A percentile compares a stretch with the other conserved stretches of the same genome.
phyloP scores from a whole-genome alignment of 2,797 vertebrate species.

The Galagoides demidoff region DNA sequence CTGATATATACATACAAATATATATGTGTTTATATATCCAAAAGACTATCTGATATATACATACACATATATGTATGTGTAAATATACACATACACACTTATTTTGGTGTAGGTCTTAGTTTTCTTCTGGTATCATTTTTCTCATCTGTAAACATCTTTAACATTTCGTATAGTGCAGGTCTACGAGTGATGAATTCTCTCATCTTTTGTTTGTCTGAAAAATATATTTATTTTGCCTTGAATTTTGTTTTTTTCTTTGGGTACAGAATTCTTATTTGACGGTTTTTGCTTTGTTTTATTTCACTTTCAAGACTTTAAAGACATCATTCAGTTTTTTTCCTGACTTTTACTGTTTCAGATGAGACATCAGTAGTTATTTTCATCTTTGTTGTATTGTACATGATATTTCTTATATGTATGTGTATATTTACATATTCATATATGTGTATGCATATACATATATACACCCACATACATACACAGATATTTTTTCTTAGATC shows the following conservation, averaged over 20 bases:
- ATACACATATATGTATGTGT: no score
- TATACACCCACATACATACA: background rate
- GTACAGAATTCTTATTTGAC: background rate
- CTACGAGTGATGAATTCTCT: background rate
- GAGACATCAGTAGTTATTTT: background rate
- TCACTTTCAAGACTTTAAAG: background rate
- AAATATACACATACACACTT: no score
- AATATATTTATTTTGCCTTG: slow-evolving; percentile 14
- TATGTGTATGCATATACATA: background rate
- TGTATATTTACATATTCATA: no score
- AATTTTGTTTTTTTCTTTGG: background rate
- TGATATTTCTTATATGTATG: background rate
- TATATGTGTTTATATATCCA: background rate
- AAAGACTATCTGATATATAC: no score
- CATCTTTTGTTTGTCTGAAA: background rate
- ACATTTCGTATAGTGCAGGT: background rate
- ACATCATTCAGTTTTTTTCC: background rate
- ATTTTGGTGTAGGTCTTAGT: background rate
- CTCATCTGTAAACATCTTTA: background rate
- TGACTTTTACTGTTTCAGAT: background rate
- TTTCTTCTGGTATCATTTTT: background rate
- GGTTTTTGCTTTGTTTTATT: slow-evolving; percentile 24
- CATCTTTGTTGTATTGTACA: background rate
- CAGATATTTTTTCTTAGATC: background rate
- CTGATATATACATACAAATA: background rate